Conservation (phyloP, 2,888 invertebrate genomes). For the Alloplasta piceator region DNA sequence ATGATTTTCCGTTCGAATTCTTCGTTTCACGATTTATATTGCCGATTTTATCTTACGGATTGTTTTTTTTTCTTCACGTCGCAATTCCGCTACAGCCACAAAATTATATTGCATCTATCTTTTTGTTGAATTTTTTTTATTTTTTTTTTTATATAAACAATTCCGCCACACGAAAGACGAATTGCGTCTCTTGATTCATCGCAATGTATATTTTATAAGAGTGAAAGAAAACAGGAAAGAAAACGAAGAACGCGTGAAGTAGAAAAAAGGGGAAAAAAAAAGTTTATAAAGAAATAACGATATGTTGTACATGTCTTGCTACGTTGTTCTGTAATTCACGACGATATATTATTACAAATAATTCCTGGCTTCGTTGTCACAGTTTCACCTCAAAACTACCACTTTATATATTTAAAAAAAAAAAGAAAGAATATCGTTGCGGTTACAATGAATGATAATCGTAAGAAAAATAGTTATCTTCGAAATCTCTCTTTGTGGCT, state of each 20-base stretch:
- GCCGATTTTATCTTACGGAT: constrained; percentile 37
- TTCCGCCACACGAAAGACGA: constrained; percentile 2
- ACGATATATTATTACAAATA: constrained; percentile 27
- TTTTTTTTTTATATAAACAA: constrained; percentile 17
- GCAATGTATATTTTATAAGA: constrained; percentile 19
- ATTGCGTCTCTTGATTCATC: constrained; percentile 33
- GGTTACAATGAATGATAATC: not conserved
- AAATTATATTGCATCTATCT: too few relatives aligned
- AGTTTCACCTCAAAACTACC: constrained; percentile 28
- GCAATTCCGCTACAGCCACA: constrained; percentile 57
- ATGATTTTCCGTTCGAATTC: constrained; percentile 47
- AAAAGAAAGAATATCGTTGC: not conserved
- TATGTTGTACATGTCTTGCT: constrained; percentile 38
- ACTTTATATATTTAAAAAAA: constrained; percentile 9
- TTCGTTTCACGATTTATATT: constrained; percentile 40
- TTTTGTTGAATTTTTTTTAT: too few relatives aligned
- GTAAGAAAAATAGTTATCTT: constrained; percentile 2
- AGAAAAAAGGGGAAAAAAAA: constrained; percentile 30
- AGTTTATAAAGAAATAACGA: constrained; percentile 22
- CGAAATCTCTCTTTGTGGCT: constrained; percentile 49
- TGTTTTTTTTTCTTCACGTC: constrained; percentile 46
- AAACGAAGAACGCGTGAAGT: too few relatives aligned
- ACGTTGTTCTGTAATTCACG: constrained; percentile 41
- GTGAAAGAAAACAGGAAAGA: constrained; percentile 2
- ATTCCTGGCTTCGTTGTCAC: constrained; percentile 50